Conservation (phyloP, 2,888 invertebrate species). For the Trachelus troglodyta region DNA sequence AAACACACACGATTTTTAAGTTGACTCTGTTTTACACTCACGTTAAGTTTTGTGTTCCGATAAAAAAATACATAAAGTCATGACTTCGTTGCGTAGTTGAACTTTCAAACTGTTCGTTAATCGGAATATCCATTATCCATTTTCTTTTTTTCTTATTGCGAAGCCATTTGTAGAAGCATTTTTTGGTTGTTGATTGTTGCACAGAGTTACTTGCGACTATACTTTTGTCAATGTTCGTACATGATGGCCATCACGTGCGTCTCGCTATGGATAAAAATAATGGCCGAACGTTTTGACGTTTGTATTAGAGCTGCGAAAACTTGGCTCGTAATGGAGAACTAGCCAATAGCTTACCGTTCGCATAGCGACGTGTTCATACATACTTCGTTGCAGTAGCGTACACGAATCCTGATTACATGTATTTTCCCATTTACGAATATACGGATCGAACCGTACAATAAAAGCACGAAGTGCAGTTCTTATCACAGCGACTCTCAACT, state of each 20-base stretch:
- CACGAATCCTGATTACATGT: background rate
- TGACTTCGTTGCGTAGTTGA: background rate
- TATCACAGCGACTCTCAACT: constrained; percentile 52
- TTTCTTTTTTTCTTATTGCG: background rate
- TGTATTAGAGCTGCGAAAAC: background rate
- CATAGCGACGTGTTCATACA: background rate
- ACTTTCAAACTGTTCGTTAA: background rate
- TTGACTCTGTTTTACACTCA: background rate
- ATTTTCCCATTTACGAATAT: background rate
- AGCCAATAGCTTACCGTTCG: background rate
- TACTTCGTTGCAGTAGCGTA: background rate
- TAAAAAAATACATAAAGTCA: background rate
- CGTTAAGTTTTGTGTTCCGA: background rate
- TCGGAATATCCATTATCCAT: background rate
- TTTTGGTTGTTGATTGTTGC: background rate
- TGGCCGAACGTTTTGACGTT: background rate
- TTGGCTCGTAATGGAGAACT: background rate
- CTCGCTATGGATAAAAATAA: background rate
- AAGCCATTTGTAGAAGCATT: background rate
- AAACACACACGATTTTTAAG: background rate
- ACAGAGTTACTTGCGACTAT: background rate
- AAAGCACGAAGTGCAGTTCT: constrained; percentile 31
- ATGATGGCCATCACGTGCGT: background rate
- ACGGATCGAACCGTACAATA: background rate
- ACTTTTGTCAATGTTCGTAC: background rate